Base-by-base conservation (phyloP, 2,797 vertebrate genomes). In the Rhinophrynus dorsalis region DNA sequence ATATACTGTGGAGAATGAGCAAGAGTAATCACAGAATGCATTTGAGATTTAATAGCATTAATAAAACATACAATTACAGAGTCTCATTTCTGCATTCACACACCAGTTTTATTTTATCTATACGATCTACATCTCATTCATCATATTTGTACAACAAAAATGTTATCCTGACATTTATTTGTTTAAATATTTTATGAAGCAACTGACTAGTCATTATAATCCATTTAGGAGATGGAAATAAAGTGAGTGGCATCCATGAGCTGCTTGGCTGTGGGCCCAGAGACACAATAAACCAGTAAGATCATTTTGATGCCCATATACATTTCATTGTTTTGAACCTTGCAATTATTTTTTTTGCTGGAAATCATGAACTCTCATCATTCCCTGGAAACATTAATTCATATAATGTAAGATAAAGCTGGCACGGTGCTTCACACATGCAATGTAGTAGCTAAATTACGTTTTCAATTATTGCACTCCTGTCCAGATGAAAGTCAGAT, bases 101-200 rank as follows among this genome's bases (percentile, higher is more conserved):
- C 21, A 29, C 18, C 8, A 6, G 50, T 30, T 5, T 3, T 10
- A 54, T 21, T 52, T 42, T 30, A 52, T 50, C 6, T 32, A 9
- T 26, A 59, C 15, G 7, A 29, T 70, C 35, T n/a, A 18, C 33
- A 27, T 67, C 40, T 15, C 40, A 33, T 67, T 23, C 27, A 56
- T 56, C 64, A 33, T 40, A 1, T 32, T 26, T 5, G 1, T 13
- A 35, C 29, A 27, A 60, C 54, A 56, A 38, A 63, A 47, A 70
- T 12, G 30, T 48, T 37, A 50, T 51, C 4, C 26, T 47, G 29
- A 47, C 30, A 29, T 63, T 66, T 42, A 48, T 47, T 37, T 48
- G 42, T 32, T 56, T 71, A 57, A 38, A 64, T 72, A 47, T 72
- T 72, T 64, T 23, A 72, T 65, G 52, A 72, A 57, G 51, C 6